A percentile compares a stretch with the other conserved stretches of the same genome.
phyloP scores from a whole-genome alignment of 1,140 invertebrate species.

The Drosophila melanica region DNA sequence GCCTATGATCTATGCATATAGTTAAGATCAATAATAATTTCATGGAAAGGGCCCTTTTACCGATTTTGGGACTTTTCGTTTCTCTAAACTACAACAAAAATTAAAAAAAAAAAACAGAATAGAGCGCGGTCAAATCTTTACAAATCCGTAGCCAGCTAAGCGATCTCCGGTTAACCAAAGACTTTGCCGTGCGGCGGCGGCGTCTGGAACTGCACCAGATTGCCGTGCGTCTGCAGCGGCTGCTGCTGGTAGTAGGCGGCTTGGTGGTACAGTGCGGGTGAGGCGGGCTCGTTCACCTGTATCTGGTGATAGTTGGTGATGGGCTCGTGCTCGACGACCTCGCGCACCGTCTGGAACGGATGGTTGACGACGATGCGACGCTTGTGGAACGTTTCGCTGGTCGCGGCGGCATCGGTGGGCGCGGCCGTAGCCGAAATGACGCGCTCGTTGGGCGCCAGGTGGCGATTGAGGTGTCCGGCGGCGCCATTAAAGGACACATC shows the following conservation, averaged over 20 bases:
- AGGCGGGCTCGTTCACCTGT: slow-evolving; percentile 83
- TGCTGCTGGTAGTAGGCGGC: slow-evolving; percentile 76
- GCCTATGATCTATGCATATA: slow-evolving; percentile 33
- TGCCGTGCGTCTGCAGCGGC: slow-evolving; percentile 66
- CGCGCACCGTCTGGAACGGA: slow-evolving; percentile 87
- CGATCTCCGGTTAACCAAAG: slow-evolving; percentile 37
- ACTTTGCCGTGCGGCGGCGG: slow-evolving; percentile 60
- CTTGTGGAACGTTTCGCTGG: slow-evolving; percentile 86
- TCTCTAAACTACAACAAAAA: slow-evolving; percentile 7
- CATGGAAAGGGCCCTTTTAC: slow-evolving; percentile 74
- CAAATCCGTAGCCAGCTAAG: slow-evolving; percentile 13
- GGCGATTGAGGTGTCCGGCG: slow-evolving; percentile 57
- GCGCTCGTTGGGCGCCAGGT: slow-evolving; percentile 74
- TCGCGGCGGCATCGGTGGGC: slow-evolving; percentile 84
- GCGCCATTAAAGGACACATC: slow-evolving; percentile 66
- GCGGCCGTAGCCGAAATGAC: slow-evolving; percentile 87
- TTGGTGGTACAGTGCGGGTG: slow-evolving; percentile 68
- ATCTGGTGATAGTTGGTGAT: slow-evolving; percentile 86
- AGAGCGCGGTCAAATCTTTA: slow-evolving; percentile 26
- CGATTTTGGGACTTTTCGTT: slow-evolving; percentile 29
- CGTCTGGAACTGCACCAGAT: slow-evolving; percentile 63
- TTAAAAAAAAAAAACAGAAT: slow-evolving; percentile 14
- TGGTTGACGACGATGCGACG: slow-evolving; percentile 87
- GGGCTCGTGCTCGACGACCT: slow-evolving; percentile 86
- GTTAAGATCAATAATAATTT: slow-evolving; percentile 42